Evolutionary conservation across 2,888 invertebrate genomes (phyloP).

Genomic region (Herminia tarsipennalis): DNA sequence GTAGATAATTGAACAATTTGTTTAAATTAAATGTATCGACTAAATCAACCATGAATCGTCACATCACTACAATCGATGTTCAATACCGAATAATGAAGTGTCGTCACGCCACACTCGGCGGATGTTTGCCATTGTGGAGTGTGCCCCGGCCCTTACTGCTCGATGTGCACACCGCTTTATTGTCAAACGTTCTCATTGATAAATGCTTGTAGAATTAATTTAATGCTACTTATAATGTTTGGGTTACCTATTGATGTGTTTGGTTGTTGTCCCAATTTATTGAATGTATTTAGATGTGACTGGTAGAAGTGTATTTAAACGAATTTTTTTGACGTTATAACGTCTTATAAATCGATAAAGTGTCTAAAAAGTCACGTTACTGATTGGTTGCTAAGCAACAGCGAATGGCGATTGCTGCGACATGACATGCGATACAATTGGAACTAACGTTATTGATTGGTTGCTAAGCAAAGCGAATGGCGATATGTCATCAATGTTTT

Average conservation of each 20-base stretch:
- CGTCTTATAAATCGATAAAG: too few relatives aligned
- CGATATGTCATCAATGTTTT: too few relatives aligned
- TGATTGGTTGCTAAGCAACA: too few relatives aligned
- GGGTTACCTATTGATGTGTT: not conserved
- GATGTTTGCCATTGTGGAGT: constrained; percentile 51
- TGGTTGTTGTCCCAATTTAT: not conserved
- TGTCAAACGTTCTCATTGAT: constrained; percentile 38
- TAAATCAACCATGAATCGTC: constrained; percentile 1
- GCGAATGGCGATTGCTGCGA: too few relatives aligned
- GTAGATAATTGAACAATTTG: too few relatives aligned
- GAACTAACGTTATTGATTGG: too few relatives aligned
- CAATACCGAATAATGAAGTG: constrained; percentile 80
- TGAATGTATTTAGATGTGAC: too few relatives aligned
- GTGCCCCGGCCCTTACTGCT: constrained; percentile 52
- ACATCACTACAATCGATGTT: constrained; percentile 56
- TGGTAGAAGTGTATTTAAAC: too few relatives aligned
- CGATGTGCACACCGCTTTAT: constrained; percentile 47
- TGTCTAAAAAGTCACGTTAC: too few relatives aligned
- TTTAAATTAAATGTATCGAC: not conserved
- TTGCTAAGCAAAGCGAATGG: too few relatives aligned
- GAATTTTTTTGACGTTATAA: too few relatives aligned
- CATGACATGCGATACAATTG: too few relatives aligned
- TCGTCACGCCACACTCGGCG: constrained; percentile 70
- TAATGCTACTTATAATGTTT: constrained; percentile 20
- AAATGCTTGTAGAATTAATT: constrained; percentile 31